Base-by-base conservation (phyloP, 2,888 invertebrate species). In the Syritta pipiens region DNA sequence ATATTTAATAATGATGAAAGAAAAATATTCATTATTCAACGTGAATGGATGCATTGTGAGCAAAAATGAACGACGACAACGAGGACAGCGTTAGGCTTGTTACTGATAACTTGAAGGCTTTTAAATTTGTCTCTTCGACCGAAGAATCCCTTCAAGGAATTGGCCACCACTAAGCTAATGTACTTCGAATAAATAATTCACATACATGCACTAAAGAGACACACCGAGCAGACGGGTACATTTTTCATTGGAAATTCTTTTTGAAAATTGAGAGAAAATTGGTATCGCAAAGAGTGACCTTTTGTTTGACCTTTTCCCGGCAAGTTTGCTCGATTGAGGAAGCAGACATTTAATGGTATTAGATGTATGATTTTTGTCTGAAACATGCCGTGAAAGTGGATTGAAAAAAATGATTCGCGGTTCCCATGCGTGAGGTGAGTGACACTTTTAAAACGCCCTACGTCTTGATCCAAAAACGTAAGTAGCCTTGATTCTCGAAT, bases 121-220 rank as follows among this genome's bases (percentile, higher is more conserved):
- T 44, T 26, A 32, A 59, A 59, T 44, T 44, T 32, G 17, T 32
- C 14, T 59, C 7, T 22, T n/a, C n/a, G n/a, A n/a, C n/a, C n/a
- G n/a, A 42, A 26, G 42, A 42, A 12, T 12, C 22, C 44, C 51
- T 63, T 17, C 4, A n/a, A 22, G 42, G 30, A 63, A 63, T 51
- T 42, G 63, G 49, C 51, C 51, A 51, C 30, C 63, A 42, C 20
- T 51, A 42, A 51, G 63, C 51, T 51, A 63, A 51, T 63, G 28
- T 63, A 63, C 28, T 63, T 42, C 30, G 51, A n/a, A 51, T 63
- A 42, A 63, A 63, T 63, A 51, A 63, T 63, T 63, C 32, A 63
- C 22, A 42, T 51, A 51, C 40, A 63, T 51, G 40, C 40, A 63
- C 30, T 42, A 42, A 28, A 40, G 12, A 20, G 44, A 22, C 44